Conservation (phyloP, 35 echinoderm and acorn worm species). For the Lytechinus pictus region DNA sequence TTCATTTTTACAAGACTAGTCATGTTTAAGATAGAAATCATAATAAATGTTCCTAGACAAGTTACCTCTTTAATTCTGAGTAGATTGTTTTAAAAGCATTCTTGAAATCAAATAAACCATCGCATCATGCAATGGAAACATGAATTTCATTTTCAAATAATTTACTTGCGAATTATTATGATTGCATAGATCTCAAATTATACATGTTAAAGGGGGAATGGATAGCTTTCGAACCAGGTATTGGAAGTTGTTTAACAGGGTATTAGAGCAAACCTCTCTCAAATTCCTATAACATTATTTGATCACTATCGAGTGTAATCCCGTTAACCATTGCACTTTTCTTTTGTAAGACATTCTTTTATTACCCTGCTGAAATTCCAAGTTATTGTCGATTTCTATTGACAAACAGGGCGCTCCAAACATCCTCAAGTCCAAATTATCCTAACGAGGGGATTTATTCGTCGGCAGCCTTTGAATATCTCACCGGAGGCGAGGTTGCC, state of each 20-base stretch:
- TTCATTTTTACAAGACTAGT: no score
- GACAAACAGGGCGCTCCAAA: background rate
- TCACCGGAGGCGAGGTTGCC: background rate
- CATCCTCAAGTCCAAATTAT: conserved; percentile 12
- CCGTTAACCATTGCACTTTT: background rate
- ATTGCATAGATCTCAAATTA: background rate
- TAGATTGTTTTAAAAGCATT: no score
- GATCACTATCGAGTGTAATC: conserved; percentile 1
- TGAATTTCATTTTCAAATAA: background rate
- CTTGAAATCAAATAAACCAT: background rate
- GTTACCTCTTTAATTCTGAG: no score
- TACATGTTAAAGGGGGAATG: background rate
- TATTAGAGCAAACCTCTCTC: background rate
- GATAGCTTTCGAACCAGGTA: background rate
- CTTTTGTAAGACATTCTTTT: conserved; percentile 1
- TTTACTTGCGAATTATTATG: background rate
- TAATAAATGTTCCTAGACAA: no score
- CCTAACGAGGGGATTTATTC: background rate
- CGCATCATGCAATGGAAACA: background rate
- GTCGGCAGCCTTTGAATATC: conserved; percentile 8
- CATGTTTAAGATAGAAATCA: no score
- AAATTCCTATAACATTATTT: background rate
- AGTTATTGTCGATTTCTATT: background rate
- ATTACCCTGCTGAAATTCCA: background rate
- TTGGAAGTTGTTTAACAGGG: background rate